These are phyloP conservation scores for Pteromalus puparum DNA, from an alignment of 1,140 invertebrate genomes.

Conservation along the genomic window DNA sequence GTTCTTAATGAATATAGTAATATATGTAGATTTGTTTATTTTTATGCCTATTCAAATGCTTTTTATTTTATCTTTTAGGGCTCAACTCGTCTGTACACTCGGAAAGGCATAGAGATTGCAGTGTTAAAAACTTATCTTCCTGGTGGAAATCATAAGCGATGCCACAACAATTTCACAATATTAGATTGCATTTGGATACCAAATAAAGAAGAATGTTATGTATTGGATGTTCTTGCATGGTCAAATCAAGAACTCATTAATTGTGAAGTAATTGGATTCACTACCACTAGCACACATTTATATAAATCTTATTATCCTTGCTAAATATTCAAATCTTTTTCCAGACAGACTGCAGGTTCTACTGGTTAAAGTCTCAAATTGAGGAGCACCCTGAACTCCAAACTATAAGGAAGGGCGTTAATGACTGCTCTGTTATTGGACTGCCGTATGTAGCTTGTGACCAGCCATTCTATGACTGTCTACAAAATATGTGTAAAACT, in stretches of 20 bases:
- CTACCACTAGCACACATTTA: not conserved
- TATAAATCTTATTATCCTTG: not conserved
- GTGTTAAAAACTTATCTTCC: constrained; percentile 83
- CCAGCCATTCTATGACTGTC: constrained; percentile 64
- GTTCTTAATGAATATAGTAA: constrained; percentile 67
- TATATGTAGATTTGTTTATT: not conserved
- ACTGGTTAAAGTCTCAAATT: constrained; percentile 84
- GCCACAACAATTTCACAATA: constrained; percentile 76
- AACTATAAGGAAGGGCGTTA: constrained; percentile 65
- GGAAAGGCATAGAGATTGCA: constrained; percentile 79
- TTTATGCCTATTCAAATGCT: not conserved
- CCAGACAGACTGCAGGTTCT: constrained; percentile 86
- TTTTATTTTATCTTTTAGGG: constrained; percentile 75
- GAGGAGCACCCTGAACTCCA: constrained; percentile 76
- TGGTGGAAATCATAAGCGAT: constrained; percentile 78
- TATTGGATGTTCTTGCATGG: constrained; percentile 91
- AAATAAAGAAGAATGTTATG: constrained; percentile 80
- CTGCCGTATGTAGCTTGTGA: constrained; percentile 74
- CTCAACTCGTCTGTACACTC: constrained; percentile 83
- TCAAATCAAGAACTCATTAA: constrained; percentile 84
- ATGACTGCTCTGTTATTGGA: constrained; percentile 76
- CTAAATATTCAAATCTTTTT: constrained; percentile 61
- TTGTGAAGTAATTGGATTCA: constrained; percentile 82
- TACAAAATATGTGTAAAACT: constrained; percentile 59
- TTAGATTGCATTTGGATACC: constrained; percentile 88